Base-by-base conservation (phyloP, 2,797 vertebrate genomes). In the Lithobates sylvaticus region DNA sequence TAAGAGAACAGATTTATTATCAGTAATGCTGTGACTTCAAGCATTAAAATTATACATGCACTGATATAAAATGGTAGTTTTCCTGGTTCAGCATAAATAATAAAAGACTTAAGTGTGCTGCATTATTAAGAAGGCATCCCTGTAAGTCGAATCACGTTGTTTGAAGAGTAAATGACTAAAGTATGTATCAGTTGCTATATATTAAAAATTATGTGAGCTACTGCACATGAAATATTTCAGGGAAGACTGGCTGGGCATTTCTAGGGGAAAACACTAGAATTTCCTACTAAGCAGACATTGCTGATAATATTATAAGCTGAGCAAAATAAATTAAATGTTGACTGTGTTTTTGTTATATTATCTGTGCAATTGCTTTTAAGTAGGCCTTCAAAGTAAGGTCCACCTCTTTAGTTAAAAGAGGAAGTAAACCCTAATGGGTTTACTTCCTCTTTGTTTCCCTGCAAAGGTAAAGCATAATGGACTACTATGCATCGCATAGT, bases 31-130 rank as follows among this genome's bases (percentile, higher is more conserved):
- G 26, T 90, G 78, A 87, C 78, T 83, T 89, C 12, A 80, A 88
- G 29, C 74, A 88, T 39, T 72, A 88, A 88, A 84, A 89, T 90
- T 89, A 85, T 58, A 9, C 75, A 88, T 83, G 90, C 58, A 72
- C 75, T 91, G n/a, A 75, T 88, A 1, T 0, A 83, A 47, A 64
- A 83, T 81, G 87, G 84, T 78, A 89, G 84, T 36, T 88, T 87
- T 67, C 83, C 47, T 88, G 5, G 47, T 88, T 89, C 83, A 58
- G 54, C 75, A 54, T 58, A 86, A 82, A 77, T 81, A 86, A 86
- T 88, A 88, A 86, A 83, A 86, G 0, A 27, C 64, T 70, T 5
- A 83, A 83, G 42, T 2, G 1, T 86, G 44, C 32, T 90, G 27
- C 0, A 21, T 78, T 88, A 88, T 84, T 83, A 88, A 89, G 18